Evolutionary conservation across 2,888 invertebrate species (phyloP).

Genomic region (Tiphia femorata): DNA sequence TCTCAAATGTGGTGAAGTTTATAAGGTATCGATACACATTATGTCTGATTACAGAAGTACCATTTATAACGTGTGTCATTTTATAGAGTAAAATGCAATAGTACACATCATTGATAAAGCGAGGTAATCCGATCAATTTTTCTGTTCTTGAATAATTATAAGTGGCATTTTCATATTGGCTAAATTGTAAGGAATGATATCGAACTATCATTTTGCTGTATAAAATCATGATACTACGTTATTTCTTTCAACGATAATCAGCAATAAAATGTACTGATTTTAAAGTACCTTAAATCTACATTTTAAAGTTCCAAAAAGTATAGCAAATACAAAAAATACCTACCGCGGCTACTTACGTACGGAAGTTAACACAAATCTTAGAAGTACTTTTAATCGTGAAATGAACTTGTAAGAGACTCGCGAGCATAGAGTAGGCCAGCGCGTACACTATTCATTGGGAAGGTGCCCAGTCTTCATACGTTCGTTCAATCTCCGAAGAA

Average conservation of each 20-base stretch:
- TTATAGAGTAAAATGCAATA: constrained; percentile 36
- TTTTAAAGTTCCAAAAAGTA: constrained; percentile 60
- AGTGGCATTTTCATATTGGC: no score
- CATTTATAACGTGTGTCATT: constrained; percentile 26
- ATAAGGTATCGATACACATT: constrained; percentile 40
- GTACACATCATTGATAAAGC: constrained; percentile 9
- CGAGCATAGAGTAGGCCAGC: constrained; percentile 65
- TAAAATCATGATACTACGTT: constrained; percentile 32
- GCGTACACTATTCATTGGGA: constrained; percentile 66
- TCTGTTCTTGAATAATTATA: no score
- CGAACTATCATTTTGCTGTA: constrained; percentile 31
- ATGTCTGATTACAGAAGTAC: constrained; percentile 34
- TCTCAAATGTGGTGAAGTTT: constrained; percentile 24
- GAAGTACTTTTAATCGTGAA: constrained; percentile 66
- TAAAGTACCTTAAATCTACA: constrained; percentile 58
- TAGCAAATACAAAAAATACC: constrained; percentile 72
- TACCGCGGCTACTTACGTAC: constrained; percentile 75
- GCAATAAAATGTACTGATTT: constrained; percentile 41
- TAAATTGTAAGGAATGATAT: background rate
- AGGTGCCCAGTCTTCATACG: constrained; percentile 67
- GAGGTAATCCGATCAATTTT: background rate
- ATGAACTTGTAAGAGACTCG: constrained; percentile 67
- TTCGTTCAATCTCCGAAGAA: constrained; percentile 66
- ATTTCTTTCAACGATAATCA: constrained; percentile 29
- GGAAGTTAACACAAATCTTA: constrained; percentile 69